Evolutionary conservation across 2,797 vertebrate species (phyloP), one percentile per base, ranked within the genome.

Genomic region (Bradypus variegatus): DNA sequence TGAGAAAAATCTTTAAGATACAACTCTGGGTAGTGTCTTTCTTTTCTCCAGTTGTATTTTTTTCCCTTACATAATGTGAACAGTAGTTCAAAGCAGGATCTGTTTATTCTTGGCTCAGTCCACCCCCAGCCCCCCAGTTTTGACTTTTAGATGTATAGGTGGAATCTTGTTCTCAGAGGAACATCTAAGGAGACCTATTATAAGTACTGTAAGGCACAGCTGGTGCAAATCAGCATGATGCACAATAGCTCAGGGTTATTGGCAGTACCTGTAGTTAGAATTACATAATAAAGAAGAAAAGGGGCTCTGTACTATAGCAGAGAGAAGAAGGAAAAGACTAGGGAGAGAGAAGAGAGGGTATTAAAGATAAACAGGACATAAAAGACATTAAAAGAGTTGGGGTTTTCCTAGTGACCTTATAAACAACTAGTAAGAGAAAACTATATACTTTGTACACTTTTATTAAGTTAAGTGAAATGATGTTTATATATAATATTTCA

Each of bases 151-250:
- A 93, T 91, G 70, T 86, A 21, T 93, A 36, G 89, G 48, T 84
- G 62, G 87, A 92, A 88, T 93, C 76, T 75, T 89, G 62, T 95
- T 95, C 91, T 95, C 85, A 64, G 78, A 92, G 91, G 92, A 89
- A 90, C 69, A 94, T 93, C 95, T 93, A 60, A 94, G 84, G 86
- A 94, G 88, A 58, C 91, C 80, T 41, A 58, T 86, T 83, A 6
- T 80, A 92, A 84, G 88, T 78, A 23, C 89, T 60, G 27, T 38
- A 21, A 89, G 76, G 93, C 90, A 92, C 95, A 96, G 91, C 93
- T 95, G 94, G 95, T 72, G 60, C 65, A 85, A 86, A 93, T 94
- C 95, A 95, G 95, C 48, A 16, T 38, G 92, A 82, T 85, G 60
- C 62, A 78, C 92, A 86, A 78, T 76, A 90, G 85, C 92, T 92